Evolutionary conservation across 2,113 vertebrate genomes (phyloP), one percentile per base, ranked within the genome.

Genomic region (Procapra przewalskii): DNA sequence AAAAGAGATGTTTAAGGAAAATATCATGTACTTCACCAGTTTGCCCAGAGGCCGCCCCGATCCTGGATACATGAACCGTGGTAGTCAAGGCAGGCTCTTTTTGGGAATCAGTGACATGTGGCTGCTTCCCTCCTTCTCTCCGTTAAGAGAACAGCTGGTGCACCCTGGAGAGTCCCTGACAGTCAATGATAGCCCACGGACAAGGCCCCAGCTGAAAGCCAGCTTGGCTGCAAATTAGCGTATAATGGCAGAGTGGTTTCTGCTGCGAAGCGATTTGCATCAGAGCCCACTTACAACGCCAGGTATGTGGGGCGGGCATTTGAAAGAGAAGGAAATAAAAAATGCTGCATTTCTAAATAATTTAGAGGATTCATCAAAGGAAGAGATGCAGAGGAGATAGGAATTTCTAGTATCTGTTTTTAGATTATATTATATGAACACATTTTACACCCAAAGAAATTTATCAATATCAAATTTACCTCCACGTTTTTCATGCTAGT

Each of bases 171-270:
- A 94, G 95, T 55, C 84, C 75, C 96, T 97, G 97, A 97, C 98
- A 95, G 86, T 98, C 97, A 98, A 71, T 0, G 87, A 97, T 87
- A 92, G 94, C 96, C 87, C 96, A 95, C 94, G 94, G 97, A 93
- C 93, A 95, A 96, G 93, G 95, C 93, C 88, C 93, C 94, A 96
- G 98, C 95, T 97, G 96, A 97, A 97, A 97, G 98, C 96, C 97
- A 97, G 96, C 93, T 92, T 97, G 98, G 96, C 96, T 97, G 97
- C 96, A 97, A 98, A 98, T 98, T 97, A 97, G 95, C 93, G 80
- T 23, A 95, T 97, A 95, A 97, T 96, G 93, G 95, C 84, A 96
- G 91, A 97, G 89, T 48, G 92, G 96, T 91, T 97, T 95, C 97
- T 95, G 96, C 96, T 97, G 98, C 1, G 91, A 97, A 94, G 86